These are phyloP conservation scores for Plutella xylostella DNA, from an alignment of 2,888 invertebrate species.

Conservation along the genomic window DNA sequence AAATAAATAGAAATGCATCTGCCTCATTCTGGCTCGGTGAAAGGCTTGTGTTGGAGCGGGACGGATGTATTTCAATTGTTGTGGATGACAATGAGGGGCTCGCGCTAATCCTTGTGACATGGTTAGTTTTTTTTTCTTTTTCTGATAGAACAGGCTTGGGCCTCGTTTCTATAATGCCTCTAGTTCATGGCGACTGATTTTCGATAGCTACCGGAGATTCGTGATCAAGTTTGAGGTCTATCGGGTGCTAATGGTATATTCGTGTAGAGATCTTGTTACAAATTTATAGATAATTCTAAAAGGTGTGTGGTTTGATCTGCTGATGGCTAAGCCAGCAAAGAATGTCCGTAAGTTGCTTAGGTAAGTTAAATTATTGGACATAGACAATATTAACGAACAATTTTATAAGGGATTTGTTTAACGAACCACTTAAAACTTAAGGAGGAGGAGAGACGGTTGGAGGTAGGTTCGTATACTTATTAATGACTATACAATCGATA, in stretches of 20 bases:
- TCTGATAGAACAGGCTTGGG: constrained; percentile 16
- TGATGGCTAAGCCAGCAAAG: too few relatives aligned
- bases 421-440: too few relatives aligned
- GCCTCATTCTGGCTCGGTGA: constrained; percentile 32
- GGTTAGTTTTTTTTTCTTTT: constrained; percentile 47
- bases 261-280: constrained; percentile 56
- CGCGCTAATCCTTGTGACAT: constrained; percentile 61
- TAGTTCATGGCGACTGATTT: constrained; percentile 45
- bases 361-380: too few relatives aligned
- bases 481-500: too few relatives aligned
- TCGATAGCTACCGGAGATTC: constrained; percentile 46
- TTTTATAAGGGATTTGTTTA: too few relatives aligned
- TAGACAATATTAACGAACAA: too few relatives aligned
- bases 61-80: constrained; percentile 58
- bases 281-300: constrained; percentile 36
- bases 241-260: constrained; percentile 51
- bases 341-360: too few relatives aligned
- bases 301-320: too few relatives aligned
- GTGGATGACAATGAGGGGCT: constrained; percentile 48
- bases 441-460: too few relatives aligned
- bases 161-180: constrained; percentile 39
- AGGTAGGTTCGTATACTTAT: too few relatives aligned
- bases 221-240: constrained; percentile 44
- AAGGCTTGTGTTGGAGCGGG: constrained; percentile 32
- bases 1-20: constrained; percentile 49